Percentiles rank a stretch among this genome's conserved stretches.
These are phyloP conservation scores for Vespertilio murinus DNA, from an alignment of 2,797 vertebrate species.

Conservation along the genomic window DNA sequence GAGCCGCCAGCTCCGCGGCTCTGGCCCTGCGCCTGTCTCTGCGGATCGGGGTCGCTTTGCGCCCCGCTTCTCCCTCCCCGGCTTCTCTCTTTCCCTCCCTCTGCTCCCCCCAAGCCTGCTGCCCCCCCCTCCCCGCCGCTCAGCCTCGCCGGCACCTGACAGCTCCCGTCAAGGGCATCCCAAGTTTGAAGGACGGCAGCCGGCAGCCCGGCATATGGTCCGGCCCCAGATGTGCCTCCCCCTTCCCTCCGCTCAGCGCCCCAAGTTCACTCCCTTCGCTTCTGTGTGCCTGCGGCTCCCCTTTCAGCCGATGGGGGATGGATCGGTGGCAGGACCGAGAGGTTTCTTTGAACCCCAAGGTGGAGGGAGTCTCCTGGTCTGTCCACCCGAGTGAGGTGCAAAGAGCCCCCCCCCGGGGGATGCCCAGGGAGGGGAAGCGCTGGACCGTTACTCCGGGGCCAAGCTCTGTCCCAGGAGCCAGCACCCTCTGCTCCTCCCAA, in stretches of 20 bases:
- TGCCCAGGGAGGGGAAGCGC: rapidly evolving
- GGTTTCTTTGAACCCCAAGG: not conserved
- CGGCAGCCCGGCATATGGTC: constrained; percentile 98
- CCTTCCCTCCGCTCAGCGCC: constrained; percentile 59
- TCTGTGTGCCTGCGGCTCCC: constrained; percentile 45
- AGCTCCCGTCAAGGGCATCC: constrained; percentile 97
- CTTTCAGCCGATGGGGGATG: not conserved
- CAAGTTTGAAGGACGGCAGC: constrained; percentile 99
- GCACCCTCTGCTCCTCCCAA: too few species aligned
- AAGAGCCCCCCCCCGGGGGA: not conserved
- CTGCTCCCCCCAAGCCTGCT: not conserved
- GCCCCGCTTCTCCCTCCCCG: not conserved
- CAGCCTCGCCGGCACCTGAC: constrained; percentile 88
- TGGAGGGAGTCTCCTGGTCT: not conserved
- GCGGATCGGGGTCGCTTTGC: constrained; percentile 16
- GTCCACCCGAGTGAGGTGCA: not conserved
- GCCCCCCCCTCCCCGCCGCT: too few species aligned
- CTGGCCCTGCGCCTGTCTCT: not conserved
- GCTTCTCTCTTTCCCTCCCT: too few species aligned
- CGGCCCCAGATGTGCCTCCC: constrained; percentile 91
- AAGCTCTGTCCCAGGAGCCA: not conserved
- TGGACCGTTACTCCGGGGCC: rapidly evolving
- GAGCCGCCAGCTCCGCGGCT: not conserved
- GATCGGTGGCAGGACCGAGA: not conserved
- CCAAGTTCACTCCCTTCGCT: constrained; percentile 36